A percentile compares a stretch with the other conserved stretches of the same genome.
Evolutionary conservation across 2,113 vertebrate genomes (phyloP).

Genomic region (Gallinago jamesoni): DNA sequence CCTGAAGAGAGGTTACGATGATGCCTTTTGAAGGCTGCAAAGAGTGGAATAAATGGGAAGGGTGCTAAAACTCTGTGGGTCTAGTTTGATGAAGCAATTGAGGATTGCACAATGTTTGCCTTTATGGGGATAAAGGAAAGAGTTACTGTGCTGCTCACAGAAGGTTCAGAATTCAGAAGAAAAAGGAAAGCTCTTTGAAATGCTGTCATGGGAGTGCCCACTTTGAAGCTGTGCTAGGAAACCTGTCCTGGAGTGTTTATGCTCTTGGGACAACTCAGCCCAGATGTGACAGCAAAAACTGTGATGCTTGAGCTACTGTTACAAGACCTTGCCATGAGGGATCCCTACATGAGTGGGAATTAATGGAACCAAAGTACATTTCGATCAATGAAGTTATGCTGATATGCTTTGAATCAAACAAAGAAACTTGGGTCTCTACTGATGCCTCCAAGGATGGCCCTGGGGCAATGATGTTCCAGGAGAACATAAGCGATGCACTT

Average conservation of each 20-base stretch:
- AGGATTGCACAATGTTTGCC: background rate
- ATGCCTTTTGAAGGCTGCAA: background rate
- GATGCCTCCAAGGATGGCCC: conserved; percentile 41
- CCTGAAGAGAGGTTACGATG: background rate
- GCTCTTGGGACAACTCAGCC: conserved; percentile 33
- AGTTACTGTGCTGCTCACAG: background rate
- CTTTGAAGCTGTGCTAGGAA: conserved; percentile 48
- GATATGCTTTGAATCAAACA: conserved; percentile 53
- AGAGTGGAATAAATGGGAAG: background rate
- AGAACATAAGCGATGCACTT: conserved; percentile 8
- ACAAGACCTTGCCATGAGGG: conserved; percentile 36
- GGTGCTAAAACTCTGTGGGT: background rate
- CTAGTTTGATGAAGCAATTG: background rate
- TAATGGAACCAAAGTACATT: conserved; percentile 43
- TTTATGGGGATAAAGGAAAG: background rate
- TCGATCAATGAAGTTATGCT: conserved; percentile 33
- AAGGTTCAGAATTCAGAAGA: background rate
- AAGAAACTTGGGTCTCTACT: conserved; percentile 31
- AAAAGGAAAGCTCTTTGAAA: conserved; percentile 17
- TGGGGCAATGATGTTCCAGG: conserved; percentile 33
- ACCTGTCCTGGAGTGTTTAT: conserved; percentile 1
- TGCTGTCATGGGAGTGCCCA: conserved; percentile 1
- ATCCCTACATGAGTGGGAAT: conserved; percentile 29
- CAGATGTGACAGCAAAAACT: conserved; percentile 39
- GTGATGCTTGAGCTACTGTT: conserved; percentile 1